Evolutionary conservation across 2,888 invertebrate species (phyloP).

Genomic region (Anaspis maculata): DNA sequence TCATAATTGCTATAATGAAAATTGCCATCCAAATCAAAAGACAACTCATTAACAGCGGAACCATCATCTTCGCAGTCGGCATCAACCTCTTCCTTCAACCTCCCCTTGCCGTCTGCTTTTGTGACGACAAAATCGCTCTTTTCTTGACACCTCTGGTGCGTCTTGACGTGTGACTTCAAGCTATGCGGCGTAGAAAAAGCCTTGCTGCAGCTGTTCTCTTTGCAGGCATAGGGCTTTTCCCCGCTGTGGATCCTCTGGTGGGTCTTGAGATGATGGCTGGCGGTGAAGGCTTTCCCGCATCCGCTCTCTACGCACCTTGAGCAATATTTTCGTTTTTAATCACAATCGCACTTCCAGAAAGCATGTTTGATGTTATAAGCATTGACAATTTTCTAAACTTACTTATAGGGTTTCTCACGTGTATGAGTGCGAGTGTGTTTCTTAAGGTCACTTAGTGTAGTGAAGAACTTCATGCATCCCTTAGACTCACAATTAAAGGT

Average conservation of each 20-base stretch:
- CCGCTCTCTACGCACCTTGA: slow-evolving; percentile 70
- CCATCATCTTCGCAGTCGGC: neutral
- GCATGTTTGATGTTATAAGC: slow-evolving; percentile 1
- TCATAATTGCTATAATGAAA: slow-evolving; percentile 19
- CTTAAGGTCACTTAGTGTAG: slow-evolving; percentile 87
- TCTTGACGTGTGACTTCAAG: slow-evolving; percentile 68
- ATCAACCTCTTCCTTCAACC: slow-evolving; percentile 1
- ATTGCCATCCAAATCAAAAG: slow-evolving; percentile 22
- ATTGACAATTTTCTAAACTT: too few species aligned
- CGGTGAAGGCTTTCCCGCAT: slow-evolving; percentile 88
- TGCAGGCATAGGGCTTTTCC: slow-evolving; percentile 71
- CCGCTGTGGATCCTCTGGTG: slow-evolving; percentile 75
- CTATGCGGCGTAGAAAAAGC: slow-evolving; percentile 82
- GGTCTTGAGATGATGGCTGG: slow-evolving; percentile 89
- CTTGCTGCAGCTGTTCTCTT: slow-evolving; percentile 55
- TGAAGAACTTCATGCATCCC: slow-evolving; percentile 85
- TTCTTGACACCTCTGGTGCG: slow-evolving; percentile 51
- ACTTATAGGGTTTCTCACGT: slow-evolving; percentile 83
- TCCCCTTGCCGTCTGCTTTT: slow-evolving; percentile 1
- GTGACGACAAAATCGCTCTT: neutral
- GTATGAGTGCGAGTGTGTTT: slow-evolving; percentile 91
- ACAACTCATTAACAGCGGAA: neutral
- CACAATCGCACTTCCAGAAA: slow-evolving; percentile 6
- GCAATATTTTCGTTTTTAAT: too few species aligned
- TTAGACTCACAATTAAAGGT: slow-evolving; percentile 84